Evolutionary conservation across 2,888 invertebrate species (phyloP).

Genomic region (Eudemis profundana): DNA sequence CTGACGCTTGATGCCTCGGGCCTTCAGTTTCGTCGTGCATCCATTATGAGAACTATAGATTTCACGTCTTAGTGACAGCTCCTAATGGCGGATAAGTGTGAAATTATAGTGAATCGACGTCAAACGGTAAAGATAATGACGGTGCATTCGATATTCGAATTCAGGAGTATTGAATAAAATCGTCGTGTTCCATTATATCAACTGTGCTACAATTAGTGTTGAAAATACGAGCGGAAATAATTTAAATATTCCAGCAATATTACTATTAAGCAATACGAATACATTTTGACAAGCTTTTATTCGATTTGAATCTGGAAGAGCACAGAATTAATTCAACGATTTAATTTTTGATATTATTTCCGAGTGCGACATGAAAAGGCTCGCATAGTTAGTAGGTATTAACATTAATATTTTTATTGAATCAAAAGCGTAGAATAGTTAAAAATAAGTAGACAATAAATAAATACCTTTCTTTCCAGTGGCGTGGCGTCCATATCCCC

Average conservation of each 20-base stretch:
- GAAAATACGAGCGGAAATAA: conserved; percentile 24
- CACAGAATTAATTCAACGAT: not conserved
- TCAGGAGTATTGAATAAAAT: conserved; percentile 23
- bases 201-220: conserved; percentile 18
- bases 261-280: not conserved
- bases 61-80: conserved; percentile 37
- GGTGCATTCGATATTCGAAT: conserved; percentile 28
- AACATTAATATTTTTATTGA: too few relatives aligned
- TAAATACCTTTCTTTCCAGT: too few relatives aligned
- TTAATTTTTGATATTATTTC: not conserved
- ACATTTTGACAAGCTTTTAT: conserved; percentile 6
- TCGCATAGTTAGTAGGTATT: too few relatives aligned
- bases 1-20: conserved; percentile 47
- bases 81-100: conserved; percentile 33
- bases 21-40: conserved; percentile 41
- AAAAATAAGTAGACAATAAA: too few relatives aligned
- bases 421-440: too few relatives aligned
- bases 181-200: not conserved
- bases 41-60: conserved; percentile 34
- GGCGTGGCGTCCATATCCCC: too few relatives aligned
- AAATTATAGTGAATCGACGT: conserved; percentile 31
- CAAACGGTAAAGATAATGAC: conserved; percentile 13
- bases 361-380: not conserved
- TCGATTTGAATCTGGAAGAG: not conserved
- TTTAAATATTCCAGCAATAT: not conserved